Percentiles rank a stretch among this genome's conserved stretches.
phyloP scores from a whole-genome alignment of 2,888 invertebrate species.

The Meta bourneti region DNA sequence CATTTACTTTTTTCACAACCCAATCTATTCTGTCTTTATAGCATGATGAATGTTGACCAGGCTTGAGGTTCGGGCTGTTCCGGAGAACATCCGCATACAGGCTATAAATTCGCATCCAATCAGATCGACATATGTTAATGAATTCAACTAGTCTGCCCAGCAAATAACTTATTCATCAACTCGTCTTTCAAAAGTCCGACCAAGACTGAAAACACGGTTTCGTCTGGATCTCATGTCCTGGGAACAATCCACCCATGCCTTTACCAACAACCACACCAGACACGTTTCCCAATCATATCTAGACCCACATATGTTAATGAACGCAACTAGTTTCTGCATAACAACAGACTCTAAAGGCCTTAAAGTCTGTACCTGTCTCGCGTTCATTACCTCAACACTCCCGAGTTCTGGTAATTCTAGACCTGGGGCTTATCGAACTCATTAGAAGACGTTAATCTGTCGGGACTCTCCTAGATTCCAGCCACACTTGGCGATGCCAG shows the following conservation, averaged over 20 bases:
- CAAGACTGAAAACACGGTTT: not conserved
- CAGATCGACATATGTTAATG: too few species aligned
- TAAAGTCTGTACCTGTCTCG: not conserved
- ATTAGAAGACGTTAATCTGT: constrained; percentile 46
- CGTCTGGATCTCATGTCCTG: not conserved
- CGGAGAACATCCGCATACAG: too few species aligned
- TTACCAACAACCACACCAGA: not conserved
- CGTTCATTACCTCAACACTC: not conserved
- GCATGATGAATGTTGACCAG: too few species aligned
- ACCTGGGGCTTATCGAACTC: constrained; percentile 42
- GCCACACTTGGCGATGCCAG: not conserved
- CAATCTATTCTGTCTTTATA: too few species aligned
- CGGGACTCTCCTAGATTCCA: not conserved
- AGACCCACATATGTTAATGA: not conserved
- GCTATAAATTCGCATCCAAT: too few species aligned
- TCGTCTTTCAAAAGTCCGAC: too few species aligned
- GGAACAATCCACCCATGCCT: not conserved
- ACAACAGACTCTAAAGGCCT: not conserved
- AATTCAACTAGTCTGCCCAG: too few species aligned
- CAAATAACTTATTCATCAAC: too few species aligned
- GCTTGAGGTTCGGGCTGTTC: too few species aligned
- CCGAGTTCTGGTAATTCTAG: not conserved
- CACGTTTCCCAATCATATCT: not conserved
- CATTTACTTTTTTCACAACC: too few species aligned
- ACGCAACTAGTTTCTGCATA: not conserved